Percentiles rank a stretch among this genome's conserved stretches.
These are phyloP conservation scores for Galleria mellonella DNA, from an alignment of 1,140 invertebrate genomes.

Conservation along the genomic window DNA sequence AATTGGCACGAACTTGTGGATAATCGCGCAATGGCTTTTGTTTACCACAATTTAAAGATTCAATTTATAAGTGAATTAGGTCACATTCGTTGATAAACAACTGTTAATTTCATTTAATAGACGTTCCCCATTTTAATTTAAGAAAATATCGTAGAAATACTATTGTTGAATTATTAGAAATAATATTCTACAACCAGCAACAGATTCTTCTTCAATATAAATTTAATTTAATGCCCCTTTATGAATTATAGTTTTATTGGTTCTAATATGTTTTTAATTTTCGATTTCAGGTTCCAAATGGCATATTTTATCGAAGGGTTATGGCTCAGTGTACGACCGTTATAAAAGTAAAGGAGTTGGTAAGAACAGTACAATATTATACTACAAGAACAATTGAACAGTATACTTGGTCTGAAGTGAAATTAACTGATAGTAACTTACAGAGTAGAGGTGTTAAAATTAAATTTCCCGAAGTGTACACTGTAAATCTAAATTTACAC, in stretches of 20 bases:
- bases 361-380: constrained; percentile 9
- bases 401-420: constrained; percentile 13
- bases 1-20: constrained; percentile 50
- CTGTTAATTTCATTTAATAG: too few species aligned
- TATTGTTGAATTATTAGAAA: too few species aligned
- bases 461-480: background rate
- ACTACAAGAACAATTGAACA: background rate
- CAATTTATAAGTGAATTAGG: constrained; percentile 36
- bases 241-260: too few species aligned
- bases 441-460: constrained; percentile 5
- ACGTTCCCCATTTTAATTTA: background rate
- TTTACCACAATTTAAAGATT: constrained; percentile 49
- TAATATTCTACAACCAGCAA: too few species aligned
- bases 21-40: constrained; percentile 44
- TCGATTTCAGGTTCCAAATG: constrained; percentile 47
- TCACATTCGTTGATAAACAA: constrained; percentile 3
- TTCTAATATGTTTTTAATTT: constrained; percentile 8
- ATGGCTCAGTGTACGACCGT: constrained; percentile 29
- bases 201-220: too few species aligned
- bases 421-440: constrained; percentile 6
- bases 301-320: constrained; percentile 25
- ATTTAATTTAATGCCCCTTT: too few species aligned
- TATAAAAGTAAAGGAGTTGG: constrained; percentile 21
- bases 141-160: too few species aligned
- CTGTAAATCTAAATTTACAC: constrained; percentile 7